Evolutionary conservation across 2,113 vertebrate genomes (phyloP).

Genomic region (Grammomys dolichurus): DNA sequence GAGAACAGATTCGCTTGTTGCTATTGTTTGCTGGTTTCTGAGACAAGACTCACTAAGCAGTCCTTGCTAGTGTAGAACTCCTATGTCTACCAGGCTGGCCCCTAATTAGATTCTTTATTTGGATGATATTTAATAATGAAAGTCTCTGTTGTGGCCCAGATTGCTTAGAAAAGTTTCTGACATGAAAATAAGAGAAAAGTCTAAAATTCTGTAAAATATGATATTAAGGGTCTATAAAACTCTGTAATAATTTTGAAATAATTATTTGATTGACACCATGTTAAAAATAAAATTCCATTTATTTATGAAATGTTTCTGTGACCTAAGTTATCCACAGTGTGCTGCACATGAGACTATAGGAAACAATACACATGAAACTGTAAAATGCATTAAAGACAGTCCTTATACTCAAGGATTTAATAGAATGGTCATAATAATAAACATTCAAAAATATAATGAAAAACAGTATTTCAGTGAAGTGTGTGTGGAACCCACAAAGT

Average conservation of each 20-base stretch:
- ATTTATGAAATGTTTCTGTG: neutral
- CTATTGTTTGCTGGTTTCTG: neutral
- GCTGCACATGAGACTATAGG: neutral
- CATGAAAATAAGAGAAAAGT: slow-evolving; percentile 16
- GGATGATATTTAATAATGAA: neutral
- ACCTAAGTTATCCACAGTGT: neutral
- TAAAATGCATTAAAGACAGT: neutral
- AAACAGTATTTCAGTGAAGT: neutral
- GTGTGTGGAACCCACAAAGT: neutral
- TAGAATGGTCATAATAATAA: neutral
- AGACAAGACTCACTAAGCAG: neutral
- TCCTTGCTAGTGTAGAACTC: neutral
- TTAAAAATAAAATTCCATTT: slow-evolving; percentile 35
- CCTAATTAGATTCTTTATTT: neutral
- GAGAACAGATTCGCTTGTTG: neutral
- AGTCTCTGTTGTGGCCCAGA: neutral
- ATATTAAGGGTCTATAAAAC: neutral
- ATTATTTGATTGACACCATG: neutral
- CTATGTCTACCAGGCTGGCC: neutral
- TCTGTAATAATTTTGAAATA: neutral
- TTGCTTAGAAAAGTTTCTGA: slow-evolving; percentile 13
- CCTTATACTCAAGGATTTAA: neutral
- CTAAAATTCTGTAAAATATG: slow-evolving; percentile 17
- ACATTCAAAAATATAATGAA: neutral
- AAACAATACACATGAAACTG: neutral